Evolutionary conservation across 2,888 invertebrate species (phyloP), one percentile per base, ranked within the genome.

Genomic region (Ephialtes manifestator): DNA sequence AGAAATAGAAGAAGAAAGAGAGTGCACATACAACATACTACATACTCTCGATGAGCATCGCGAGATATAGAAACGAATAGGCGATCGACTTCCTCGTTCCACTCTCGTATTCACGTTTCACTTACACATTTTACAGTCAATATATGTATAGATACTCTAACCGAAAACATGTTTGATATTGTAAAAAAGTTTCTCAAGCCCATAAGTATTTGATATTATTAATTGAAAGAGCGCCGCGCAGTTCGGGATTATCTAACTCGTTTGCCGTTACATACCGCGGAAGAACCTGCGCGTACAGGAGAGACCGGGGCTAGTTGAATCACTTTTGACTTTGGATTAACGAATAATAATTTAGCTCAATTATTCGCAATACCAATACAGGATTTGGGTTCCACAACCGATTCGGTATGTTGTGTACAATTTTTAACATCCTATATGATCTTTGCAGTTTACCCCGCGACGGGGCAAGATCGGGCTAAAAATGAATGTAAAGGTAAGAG

Each of bases 81-180:
- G 15, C 18, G 58, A 70, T 70, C 48, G 20, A 86, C 86, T 86
- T 86, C 86, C 86, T 86, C 86, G 86, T 86, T 86, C 86, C 84
- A 76, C 81, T 79, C 51, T 76, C 63, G 72, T 81, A 87, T 85
- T 83, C 85, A 79, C 72, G 70, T 58, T 58, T 39, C 55, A 39
- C 39, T 71, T 35, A 20, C 31, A 39, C 46, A 35, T 63, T 63
- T 63, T 18, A 31, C 35, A 18, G 67, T 67, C 67, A 63, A 35
- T 60, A 13, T 31, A 4, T 60, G 24, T 46, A 31, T 58, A 46
- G 28, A 43, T 60, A 28, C 46, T 60, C 60, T 43, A 20, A 74
- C 58, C 60, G 60, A 74, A 74, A 74, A 74, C 46, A 74, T 46
- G 74, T 48, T 74, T 31, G 53, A 60, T 60, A 74, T 60, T 7